Evolutionary conservation across 37 sponge, comb jelly and placozoan genomes (phyloP).

Genomic region (Lycopodina hypogea): DNA sequence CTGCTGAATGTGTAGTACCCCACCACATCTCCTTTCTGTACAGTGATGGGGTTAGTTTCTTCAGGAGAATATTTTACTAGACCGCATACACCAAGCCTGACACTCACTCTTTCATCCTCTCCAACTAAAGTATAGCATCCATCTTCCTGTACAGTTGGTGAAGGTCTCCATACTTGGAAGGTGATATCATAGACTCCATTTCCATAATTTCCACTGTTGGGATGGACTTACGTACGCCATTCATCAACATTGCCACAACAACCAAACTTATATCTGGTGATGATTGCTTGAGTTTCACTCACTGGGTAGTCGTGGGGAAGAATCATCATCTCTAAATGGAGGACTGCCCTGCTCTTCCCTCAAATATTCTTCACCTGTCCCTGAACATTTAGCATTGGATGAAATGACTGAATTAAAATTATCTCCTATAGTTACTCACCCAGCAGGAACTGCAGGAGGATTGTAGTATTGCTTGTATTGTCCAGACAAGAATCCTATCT

Average conservation of each 20-base stretch:
- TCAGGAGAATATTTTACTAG: not conserved
- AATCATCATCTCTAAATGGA: not conserved
- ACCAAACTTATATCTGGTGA: conserved; percentile 16
- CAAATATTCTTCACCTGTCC: too few relatives aligned
- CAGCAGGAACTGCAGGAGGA: too few relatives aligned
- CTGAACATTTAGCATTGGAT: too few relatives aligned
- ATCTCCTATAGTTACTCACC: too few relatives aligned
- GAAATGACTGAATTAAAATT: too few relatives aligned
- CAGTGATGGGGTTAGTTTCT: conserved; percentile 5
- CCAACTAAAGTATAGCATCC: conserved; percentile 20
- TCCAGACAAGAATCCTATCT: too few relatives aligned
- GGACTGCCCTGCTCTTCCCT: not conserved
- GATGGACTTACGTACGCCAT: conserved; percentile 15
- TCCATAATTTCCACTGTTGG: not conserved
- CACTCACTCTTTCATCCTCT: not conserved
- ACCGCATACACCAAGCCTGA: not conserved
- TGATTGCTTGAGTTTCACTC: conserved; percentile 9
- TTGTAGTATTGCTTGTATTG: too few relatives aligned
- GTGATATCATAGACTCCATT: not conserved
- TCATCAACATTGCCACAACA: conserved; percentile 20
- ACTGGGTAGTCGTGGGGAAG: not conserved
- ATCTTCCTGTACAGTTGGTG: not conserved
- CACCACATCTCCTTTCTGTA: conserved; percentile 43
- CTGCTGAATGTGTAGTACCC: not conserved
- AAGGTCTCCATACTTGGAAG: conserved; percentile 55